Percentiles rank a stretch among this genome's conserved stretches.
These are phyloP conservation scores for Marmota flaviventris DNA, from an alignment of 2,113 vertebrate species.

Conservation along the genomic window DNA sequence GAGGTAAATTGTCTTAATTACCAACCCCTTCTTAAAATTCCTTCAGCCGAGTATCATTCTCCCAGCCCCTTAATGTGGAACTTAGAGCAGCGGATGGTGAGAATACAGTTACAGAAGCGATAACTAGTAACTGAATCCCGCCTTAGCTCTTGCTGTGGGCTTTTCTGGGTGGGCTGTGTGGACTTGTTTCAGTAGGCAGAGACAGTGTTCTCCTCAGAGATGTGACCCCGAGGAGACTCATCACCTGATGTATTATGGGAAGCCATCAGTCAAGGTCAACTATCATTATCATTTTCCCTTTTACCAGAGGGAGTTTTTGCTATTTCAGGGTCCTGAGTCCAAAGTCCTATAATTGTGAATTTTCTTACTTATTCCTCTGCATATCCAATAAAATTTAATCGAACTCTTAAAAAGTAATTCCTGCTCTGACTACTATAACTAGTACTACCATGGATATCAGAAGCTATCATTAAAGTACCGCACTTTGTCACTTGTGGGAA, in stretches of 20 bases:
- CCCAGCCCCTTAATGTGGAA: neutral
- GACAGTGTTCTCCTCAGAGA: too few species aligned
- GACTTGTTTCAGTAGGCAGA: neutral
- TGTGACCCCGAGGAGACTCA: neutral
- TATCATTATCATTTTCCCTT: neutral
- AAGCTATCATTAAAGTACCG: neutral
- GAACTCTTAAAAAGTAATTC: neutral
- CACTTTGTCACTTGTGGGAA: neutral
- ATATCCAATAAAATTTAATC: neutral
- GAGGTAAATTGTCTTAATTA: constrained; percentile 78
- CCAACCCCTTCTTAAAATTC: constrained; percentile 76
- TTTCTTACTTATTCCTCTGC: neutral
- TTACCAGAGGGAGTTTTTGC: neutral
- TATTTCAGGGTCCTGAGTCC: neutral
- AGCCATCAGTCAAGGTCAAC: neutral
- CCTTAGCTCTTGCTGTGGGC: neutral
- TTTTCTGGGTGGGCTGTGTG: neutral
- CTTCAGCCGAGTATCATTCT: constrained; percentile 36
- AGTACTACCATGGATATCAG: neutral
- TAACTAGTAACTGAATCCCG: too few species aligned
- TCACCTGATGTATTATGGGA: neutral
- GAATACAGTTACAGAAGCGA: neutral
- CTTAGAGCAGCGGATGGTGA: neutral
- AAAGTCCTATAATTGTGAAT: neutral
- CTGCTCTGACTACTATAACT: neutral